phyloP scores from a whole-genome alignment of 2,113 vertebrate genomes.

The Theropithecus gelada region DNA sequence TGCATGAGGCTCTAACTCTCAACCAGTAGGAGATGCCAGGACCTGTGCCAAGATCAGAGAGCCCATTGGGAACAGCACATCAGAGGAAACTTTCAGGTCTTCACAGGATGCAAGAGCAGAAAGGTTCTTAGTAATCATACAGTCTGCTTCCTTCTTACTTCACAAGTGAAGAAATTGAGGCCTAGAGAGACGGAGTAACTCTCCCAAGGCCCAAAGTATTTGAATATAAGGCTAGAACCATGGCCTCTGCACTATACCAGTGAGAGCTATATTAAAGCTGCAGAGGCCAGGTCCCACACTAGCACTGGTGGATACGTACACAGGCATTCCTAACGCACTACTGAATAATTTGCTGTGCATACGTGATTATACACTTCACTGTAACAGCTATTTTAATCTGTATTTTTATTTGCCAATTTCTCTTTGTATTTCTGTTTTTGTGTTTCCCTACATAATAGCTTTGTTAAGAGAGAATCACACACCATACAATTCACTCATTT shows the following conservation, averaged over 20 bases:
- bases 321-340: background rate
- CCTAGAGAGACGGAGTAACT: background rate
- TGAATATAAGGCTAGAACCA: background rate
- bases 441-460: background rate
- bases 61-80: background rate
- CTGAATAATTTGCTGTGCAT: background rate
- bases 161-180: background rate
- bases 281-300: background rate
- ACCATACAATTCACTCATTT: background rate
- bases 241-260: background rate
- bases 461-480: conserved; percentile 25
- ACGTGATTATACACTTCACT: background rate
- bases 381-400: background rate
- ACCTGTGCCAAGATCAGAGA: background rate
- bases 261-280: background rate
- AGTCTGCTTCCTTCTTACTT: conserved; percentile 4
- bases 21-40: background rate
- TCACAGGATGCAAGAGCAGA: background rate
- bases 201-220: background rate
- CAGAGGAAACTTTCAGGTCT: background rate
- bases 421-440: background rate
- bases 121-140: background rate
- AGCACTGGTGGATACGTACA: background rate
- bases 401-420: background rate
- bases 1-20: background rate